A percentile compares a stretch with the other conserved stretches of the same genome.
Conservation (phyloP, 2,888 invertebrate genomes). For the Chalcosyrphus nemorum region DNA sequence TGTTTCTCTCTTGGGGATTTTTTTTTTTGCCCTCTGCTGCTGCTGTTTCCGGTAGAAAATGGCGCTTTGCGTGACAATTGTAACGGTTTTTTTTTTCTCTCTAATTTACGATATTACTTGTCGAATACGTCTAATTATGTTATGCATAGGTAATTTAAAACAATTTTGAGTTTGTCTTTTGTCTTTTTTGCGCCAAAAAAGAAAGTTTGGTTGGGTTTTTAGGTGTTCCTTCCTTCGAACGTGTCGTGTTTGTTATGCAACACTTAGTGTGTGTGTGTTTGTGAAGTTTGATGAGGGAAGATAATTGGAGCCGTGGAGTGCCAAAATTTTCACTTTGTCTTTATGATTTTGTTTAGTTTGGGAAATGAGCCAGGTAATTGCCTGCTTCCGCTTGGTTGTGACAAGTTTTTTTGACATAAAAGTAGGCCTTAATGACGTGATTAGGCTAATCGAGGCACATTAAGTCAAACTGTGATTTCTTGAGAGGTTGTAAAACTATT, state of each 20-base stretch:
- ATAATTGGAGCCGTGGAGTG: background rate
- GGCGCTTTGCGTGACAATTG: conserved; percentile 46
- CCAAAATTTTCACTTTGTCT: conserved; percentile 42
- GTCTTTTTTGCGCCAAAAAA: conserved; percentile 37
- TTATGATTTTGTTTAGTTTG: conserved; percentile 13
- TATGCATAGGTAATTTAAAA: conserved; percentile 42
- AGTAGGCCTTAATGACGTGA: background rate
- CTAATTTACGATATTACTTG: conserved; percentile 39
- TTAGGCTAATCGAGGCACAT: background rate
- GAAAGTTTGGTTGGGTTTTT: conserved; percentile 27
- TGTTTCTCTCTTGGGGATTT: conserved; percentile 36
- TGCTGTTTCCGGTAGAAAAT: conserved; percentile 47
- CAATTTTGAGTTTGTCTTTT: conserved; percentile 25
- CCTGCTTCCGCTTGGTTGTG: background rate
- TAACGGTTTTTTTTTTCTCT: conserved; percentile 5
- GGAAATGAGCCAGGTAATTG: conserved; percentile 2
- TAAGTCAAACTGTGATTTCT: background rate
- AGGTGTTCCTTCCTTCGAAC: background rate
- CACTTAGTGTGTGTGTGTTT: too few species aligned
- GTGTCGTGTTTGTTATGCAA: conserved; percentile 24
- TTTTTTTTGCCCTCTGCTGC: too few species aligned
- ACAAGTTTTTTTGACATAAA: background rate
- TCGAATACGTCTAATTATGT: conserved; percentile 43
- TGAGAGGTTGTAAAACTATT: too few species aligned
- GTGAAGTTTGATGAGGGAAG: conserved; percentile 18